Conservation (phyloP, 2,888 invertebrate genomes). For the Leptinotarsa tumamoca region DNA sequence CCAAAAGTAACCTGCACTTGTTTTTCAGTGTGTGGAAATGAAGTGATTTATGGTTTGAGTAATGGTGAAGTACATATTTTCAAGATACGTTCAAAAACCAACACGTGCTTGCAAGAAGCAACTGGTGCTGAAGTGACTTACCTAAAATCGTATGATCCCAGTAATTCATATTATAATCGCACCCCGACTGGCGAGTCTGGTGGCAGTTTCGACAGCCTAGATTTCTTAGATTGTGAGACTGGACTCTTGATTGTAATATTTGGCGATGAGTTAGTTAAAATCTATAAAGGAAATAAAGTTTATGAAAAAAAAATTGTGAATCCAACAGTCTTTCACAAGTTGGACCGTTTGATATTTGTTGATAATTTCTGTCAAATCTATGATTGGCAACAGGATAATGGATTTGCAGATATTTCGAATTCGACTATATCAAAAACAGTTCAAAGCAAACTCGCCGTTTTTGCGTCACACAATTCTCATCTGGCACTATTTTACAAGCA, state of each 20-base stretch:
- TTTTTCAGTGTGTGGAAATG: constrained; percentile 58
- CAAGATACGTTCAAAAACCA: constrained; percentile 52
- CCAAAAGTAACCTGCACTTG: constrained; percentile 54
- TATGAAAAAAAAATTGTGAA: constrained; percentile 25
- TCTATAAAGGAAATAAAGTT: constrained; percentile 34
- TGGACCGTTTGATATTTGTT: constrained; percentile 35
- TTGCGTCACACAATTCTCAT: constrained; percentile 1
- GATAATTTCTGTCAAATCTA: constrained; percentile 34
- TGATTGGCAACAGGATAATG: constrained; percentile 38
- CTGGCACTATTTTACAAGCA: background rate
- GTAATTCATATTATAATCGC: constrained; percentile 25
- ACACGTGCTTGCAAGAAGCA: constrained; percentile 1
- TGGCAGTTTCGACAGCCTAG: constrained; percentile 41
- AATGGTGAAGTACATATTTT: constrained; percentile 57
- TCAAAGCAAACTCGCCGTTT: background rate
- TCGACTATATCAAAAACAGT: background rate
- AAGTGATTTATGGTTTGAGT: constrained; percentile 58
- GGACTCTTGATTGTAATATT: constrained; percentile 33
- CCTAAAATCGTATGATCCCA: constrained; percentile 50
- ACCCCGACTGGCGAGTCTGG: constrained; percentile 23
- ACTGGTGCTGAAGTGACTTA: constrained; percentile 44
- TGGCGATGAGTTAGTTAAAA: constrained; percentile 25
- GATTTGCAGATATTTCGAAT: constrained; percentile 10
- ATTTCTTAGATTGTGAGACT: constrained; percentile 26
- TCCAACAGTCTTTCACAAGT: constrained; percentile 37